Percentiles rank a stretch among this genome's conserved stretches.
Evolutionary conservation across 2,797 vertebrate genomes (phyloP).

Genomic region (Hippoglossus hippoglossus): DNA sequence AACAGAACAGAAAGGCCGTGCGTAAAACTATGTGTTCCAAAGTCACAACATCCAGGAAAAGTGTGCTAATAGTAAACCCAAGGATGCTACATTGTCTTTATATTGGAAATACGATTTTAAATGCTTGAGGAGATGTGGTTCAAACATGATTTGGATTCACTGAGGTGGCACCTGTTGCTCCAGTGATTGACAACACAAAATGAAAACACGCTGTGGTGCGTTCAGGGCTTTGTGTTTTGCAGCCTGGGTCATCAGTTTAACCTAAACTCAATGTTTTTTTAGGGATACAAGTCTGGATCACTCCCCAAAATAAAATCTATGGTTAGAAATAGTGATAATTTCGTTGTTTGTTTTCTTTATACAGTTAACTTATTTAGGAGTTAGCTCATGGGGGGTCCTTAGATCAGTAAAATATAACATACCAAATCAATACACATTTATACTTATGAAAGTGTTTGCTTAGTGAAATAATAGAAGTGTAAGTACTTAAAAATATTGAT

Average conservation of each 20-base stretch:
- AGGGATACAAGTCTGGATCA: no score
- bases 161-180: neutral
- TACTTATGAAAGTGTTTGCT: no score
- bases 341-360: neutral
- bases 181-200: slow-evolving; percentile 2
- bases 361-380: no score
- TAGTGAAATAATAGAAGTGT: no score
- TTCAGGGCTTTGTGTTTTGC: neutral
- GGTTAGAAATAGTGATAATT: neutral
- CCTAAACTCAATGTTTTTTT: neutral
- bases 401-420: no score
- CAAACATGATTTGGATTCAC: neutral
- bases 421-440: no score
- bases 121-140: neutral
- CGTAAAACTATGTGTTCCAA: neutral
- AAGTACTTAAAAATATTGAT: no score
- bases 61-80: neutral
- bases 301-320: no score
- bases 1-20: neutral
- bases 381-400: no score
- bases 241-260: neutral
- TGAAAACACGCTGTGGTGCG: neutral
- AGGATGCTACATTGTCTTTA: neutral
- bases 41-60: neutral
- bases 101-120: neutral